These are phyloP conservation scores for Stichodactyla helianthus DNA, from an alignment of 64 coral and sea anemone species.

Conservation along the genomic window DNA sequence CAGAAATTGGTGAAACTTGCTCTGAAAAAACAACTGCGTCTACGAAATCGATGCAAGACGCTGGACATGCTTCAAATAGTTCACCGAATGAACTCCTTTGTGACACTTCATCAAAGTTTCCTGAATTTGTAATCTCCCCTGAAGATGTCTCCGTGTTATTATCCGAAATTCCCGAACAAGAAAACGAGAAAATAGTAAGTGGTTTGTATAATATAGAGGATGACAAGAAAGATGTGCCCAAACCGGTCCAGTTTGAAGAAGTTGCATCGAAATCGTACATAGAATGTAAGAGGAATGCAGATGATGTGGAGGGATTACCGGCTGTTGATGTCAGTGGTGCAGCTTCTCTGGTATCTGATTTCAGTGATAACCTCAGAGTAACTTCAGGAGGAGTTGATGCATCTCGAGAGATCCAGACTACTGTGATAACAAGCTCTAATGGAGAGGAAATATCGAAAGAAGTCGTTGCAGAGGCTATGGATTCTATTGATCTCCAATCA, in stretches of 20 bases:
- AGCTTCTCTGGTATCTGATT: background rate
- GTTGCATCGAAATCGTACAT: background rate
- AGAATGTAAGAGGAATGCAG: background rate
- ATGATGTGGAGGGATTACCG: background rate
- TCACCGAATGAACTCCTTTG: background rate
- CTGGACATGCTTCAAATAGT: background rate
- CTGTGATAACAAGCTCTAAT: background rate
- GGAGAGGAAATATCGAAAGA: conserved; percentile 33
- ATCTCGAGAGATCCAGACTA: background rate
- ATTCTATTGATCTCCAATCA: background rate
- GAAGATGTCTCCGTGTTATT: background rate
- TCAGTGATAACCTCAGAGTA: background rate
- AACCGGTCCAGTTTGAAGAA: background rate
- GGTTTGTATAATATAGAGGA: background rate
- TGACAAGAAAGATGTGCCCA: background rate
- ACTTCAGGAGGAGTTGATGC: background rate
- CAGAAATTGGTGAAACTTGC: background rate
- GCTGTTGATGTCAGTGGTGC: background rate
- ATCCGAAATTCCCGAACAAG: background rate
- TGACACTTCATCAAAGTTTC: conserved; percentile 6
- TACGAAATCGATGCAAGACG: background rate
- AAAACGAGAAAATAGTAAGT: background rate
- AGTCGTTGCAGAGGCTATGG: conserved; percentile 28
- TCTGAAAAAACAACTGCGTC: background rate
- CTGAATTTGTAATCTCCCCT: background rate